Percentiles rank a stretch among this genome's conserved stretches.
phyloP scores from a whole-genome alignment of 2,797 vertebrate species.

The Poecile montanus region DNA sequence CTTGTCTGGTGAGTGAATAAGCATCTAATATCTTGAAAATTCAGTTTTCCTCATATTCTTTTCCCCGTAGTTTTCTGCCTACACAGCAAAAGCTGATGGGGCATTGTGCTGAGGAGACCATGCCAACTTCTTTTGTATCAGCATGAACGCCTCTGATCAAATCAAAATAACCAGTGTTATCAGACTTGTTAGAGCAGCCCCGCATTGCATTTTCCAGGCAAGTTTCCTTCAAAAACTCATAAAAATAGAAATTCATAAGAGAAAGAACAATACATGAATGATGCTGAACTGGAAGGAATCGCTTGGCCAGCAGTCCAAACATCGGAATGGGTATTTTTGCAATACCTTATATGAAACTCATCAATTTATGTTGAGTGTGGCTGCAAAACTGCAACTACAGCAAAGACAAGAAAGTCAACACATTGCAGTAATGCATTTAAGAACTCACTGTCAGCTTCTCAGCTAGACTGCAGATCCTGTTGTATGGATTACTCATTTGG shows the following conservation, averaged over 20 bases:
- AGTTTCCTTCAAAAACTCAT: conserved; percentile 51
- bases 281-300: conserved; percentile 31
- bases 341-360: conserved; percentile 49
- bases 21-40: conserved; percentile 2
- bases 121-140: conserved; percentile 39
- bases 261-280: conserved; percentile 28
- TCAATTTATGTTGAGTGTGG: conserved; percentile 49
- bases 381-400: conserved; percentile 32
- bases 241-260: conserved; percentile 69
- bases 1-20: background rate
- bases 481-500: background rate
- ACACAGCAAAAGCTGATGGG: background rate
- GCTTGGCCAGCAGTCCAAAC: conserved; percentile 57
- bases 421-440: conserved; percentile 16
- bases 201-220: conserved; percentile 29
- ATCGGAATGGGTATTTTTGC: conserved; percentile 48
- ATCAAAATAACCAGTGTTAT: conserved; percentile 25
- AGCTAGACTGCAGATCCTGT: conserved; percentile 7
- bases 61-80: conserved; percentile 10
- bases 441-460: conserved; percentile 24
- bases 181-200: conserved; percentile 37
- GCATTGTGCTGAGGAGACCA: background rate
- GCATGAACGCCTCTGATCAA: conserved; percentile 12
- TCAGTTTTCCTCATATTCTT: background rate
- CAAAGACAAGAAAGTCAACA: conserved; percentile 26